These are phyloP conservation scores for Rhagophthalmus giganteus DNA, from an alignment of 2,888 invertebrate genomes.

Conservation along the genomic window DNA sequence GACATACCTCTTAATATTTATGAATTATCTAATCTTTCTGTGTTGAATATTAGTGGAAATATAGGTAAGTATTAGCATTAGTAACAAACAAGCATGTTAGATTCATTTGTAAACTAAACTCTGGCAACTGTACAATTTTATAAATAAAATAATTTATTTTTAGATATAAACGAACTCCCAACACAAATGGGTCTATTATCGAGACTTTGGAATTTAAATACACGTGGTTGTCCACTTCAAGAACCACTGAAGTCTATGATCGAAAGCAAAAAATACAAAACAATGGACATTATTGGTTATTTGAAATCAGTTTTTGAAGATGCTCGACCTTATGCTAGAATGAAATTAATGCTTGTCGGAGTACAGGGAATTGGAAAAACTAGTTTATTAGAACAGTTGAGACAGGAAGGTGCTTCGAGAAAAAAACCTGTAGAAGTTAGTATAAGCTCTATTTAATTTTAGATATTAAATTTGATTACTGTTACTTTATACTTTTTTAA, in stretches of 20 bases:
- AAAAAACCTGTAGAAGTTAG: constrained; percentile 65
- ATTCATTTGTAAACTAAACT: background rate
- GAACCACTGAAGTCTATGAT: constrained; percentile 92
- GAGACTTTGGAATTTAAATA: constrained; percentile 95
- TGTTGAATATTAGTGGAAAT: constrained; percentile 89
- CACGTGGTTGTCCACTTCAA: constrained; percentile 82
- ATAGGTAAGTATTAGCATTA: constrained; percentile 56
- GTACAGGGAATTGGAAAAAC: constrained; percentile 88
- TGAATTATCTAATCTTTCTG: constrained; percentile 85
- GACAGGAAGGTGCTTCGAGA: constrained; percentile 81
- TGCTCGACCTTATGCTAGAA: constrained; percentile 89
- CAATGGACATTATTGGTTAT: constrained; percentile 93
- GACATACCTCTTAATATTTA: constrained; percentile 83
- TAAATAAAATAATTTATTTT: constrained; percentile 36
- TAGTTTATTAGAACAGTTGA: constrained; percentile 82
- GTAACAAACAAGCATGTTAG: too few species aligned
- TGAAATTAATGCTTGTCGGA: constrained; percentile 97
- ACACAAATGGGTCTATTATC: constrained; percentile 93
- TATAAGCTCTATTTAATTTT: constrained; percentile 1
- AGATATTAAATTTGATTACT: too few species aligned
- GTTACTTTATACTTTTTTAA: too few species aligned
- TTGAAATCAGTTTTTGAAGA: constrained; percentile 86
- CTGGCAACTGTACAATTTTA: background rate
- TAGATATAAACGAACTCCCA: constrained; percentile 84
- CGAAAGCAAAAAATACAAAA: constrained; percentile 89